phyloP scores from a whole-genome alignment of 2,888 invertebrate species.

The Tenthredo amoena region DNA sequence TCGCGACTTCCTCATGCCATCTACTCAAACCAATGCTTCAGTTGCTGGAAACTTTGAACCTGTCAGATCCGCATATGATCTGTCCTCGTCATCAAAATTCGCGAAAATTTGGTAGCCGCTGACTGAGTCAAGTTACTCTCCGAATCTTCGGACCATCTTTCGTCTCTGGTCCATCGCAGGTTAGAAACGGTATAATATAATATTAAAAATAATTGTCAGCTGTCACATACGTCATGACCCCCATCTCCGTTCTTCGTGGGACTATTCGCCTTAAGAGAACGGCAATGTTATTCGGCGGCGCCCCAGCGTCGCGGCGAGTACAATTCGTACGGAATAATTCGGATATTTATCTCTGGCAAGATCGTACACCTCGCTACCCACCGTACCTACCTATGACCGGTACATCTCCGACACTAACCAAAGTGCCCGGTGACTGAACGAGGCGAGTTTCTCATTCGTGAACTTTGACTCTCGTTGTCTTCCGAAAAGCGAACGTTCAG shows the following conservation, averaged over 20 bases:
- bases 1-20: slow-evolving; percentile 28
- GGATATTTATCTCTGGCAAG: slow-evolving; percentile 54
- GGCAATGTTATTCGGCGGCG: slow-evolving; percentile 18
- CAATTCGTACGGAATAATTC: slow-evolving; percentile 54
- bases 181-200: slow-evolving; percentile 11
- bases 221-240: slow-evolving; percentile 54
- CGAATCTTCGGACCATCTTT: background rate
- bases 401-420: slow-evolving; percentile 15
- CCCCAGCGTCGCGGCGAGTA: slow-evolving; percentile 20
- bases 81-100: background rate
- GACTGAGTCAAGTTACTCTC: background rate
- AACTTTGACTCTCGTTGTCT: slow-evolving; percentile 51
- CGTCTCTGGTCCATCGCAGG: background rate
- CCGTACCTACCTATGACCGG: slow-evolving; percentile 22
- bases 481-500: slow-evolving; percentile 21
- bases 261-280: slow-evolving; percentile 28
- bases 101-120: background rate
- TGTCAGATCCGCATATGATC: background rate
- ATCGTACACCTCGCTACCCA: slow-evolving; percentile 45
- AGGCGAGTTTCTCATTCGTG: slow-evolving; percentile 52
- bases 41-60: background rate
- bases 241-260: slow-evolving; percentile 36
- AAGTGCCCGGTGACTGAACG: slow-evolving; percentile 45
- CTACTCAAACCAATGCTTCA: background rate
- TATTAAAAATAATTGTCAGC: slow-evolving; percentile 55